Percentiles rank a stretch among this genome's conserved stretches.
Conservation (phyloP, 1,140 invertebrate genomes). For the Pachypsylla venusta region DNA sequence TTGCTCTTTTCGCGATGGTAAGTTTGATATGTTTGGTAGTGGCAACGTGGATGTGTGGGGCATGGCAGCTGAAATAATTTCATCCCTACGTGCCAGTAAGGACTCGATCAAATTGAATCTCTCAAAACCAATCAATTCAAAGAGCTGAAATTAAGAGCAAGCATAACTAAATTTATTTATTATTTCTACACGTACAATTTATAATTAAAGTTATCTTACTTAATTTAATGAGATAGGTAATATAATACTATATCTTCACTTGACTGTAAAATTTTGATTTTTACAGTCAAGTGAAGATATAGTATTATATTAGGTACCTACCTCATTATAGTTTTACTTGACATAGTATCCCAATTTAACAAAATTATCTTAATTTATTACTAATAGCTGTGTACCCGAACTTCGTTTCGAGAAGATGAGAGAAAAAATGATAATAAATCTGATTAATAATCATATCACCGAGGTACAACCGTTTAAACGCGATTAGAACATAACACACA, state of each 20-base stretch:
- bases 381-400: too few relatives aligned
- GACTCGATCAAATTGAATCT: conserved; percentile 68
- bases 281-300: neutral
- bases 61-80: conserved; percentile 17
- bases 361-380: too few relatives aligned
- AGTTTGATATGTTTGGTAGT: neutral
- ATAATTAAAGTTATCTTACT: too few relatives aligned
- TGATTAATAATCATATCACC: too few relatives aligned
- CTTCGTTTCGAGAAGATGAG: too few relatives aligned
- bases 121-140: conserved; percentile 74
- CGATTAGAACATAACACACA: too few relatives aligned
- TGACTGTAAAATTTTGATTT: neutral
- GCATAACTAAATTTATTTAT: neutral
- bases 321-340: too few relatives aligned
- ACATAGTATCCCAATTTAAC: too few relatives aligned
- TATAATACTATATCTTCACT: neutral
- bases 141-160: conserved; percentile 33
- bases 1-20: neutral
- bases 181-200: too few relatives aligned
- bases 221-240: neutral
- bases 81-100: conserved; percentile 50
- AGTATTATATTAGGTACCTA: too few relatives aligned
- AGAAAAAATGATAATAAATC: too few relatives aligned
- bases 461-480: too few relatives aligned
- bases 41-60: neutral